Evolutionary conservation across 2,797 vertebrate species (phyloP).

Genomic region (Syncerus caffer): DNA sequence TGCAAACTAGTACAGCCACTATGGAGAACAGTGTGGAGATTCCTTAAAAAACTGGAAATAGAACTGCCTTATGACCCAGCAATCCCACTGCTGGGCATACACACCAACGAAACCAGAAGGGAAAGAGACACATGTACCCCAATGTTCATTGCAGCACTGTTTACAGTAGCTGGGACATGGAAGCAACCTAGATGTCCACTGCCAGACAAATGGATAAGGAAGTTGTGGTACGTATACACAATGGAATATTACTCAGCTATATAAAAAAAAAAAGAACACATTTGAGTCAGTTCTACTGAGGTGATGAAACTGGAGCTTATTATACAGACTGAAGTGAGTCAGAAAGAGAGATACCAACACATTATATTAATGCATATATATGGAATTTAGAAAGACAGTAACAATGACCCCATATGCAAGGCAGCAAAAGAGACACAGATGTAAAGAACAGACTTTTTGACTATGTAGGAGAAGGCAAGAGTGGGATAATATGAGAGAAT

Average conservation of each 20-base stretch:
- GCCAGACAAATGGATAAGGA: fast-evolving
- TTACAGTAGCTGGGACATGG: neutral
- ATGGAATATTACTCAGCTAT: neutral
- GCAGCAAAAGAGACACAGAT: neutral
- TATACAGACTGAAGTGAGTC: neutral
- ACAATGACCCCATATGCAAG: neutral
- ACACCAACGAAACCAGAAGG: fast-evolving
- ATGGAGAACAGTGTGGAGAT: neutral
- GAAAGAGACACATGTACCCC: neutral
- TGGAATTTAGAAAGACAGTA: neutral
- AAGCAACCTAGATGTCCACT: neutral
- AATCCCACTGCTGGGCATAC: neutral
- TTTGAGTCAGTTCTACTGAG: neutral
- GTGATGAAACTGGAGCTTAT: neutral
- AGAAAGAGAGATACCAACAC: neutral
- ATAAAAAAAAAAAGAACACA: neutral
- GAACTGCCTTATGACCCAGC: neutral
- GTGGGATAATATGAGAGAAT: neutral
- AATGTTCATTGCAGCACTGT: neutral
- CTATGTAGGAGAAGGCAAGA: neutral
- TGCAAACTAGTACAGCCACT: neutral
- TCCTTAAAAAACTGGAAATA: neutral
- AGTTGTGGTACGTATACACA: neutral
- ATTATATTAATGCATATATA: neutral
- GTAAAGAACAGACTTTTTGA: neutral